A percentile compares a stretch with the other conserved stretches of the same genome.
Evolutionary conservation across 2,797 vertebrate species (phyloP).

Genomic region (Iguana delicatissima): DNA sequence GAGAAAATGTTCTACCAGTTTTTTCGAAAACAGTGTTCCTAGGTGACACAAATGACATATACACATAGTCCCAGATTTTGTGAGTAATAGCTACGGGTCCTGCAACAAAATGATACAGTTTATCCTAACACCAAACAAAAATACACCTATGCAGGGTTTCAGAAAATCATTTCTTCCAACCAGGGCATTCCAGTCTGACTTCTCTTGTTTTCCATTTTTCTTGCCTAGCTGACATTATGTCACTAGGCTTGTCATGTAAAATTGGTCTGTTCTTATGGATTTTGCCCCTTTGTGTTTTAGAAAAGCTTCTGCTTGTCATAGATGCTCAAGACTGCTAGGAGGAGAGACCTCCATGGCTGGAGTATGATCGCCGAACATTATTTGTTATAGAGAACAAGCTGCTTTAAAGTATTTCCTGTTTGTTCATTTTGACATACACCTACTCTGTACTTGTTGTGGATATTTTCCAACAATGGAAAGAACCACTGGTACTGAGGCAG

Average conservation of each 20-base stretch:
- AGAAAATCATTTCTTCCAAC: background rate
- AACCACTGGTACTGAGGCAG: background rate
- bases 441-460: background rate
- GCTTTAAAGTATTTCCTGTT: background rate
- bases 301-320: background rate
- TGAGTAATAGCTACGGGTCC: background rate
- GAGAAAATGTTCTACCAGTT: background rate
- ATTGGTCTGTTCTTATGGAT: background rate
- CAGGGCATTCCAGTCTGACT: background rate
- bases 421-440: background rate
- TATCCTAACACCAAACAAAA: background rate
- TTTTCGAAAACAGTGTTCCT: background rate
- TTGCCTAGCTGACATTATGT: background rate
- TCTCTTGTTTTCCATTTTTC: background rate
- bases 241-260: too few species aligned
- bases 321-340: background rate
- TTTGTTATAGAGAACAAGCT: background rate
- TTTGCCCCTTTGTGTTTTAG: background rate
- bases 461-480: background rate
- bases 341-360: background rate
- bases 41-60: background rate
- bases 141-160: background rate
- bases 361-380: background rate
- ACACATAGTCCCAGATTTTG: background rate
- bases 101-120: background rate